Evolutionary conservation across 1,140 invertebrate genomes (phyloP).

Genomic region (Trichomalopsis sarcophagae): DNA sequence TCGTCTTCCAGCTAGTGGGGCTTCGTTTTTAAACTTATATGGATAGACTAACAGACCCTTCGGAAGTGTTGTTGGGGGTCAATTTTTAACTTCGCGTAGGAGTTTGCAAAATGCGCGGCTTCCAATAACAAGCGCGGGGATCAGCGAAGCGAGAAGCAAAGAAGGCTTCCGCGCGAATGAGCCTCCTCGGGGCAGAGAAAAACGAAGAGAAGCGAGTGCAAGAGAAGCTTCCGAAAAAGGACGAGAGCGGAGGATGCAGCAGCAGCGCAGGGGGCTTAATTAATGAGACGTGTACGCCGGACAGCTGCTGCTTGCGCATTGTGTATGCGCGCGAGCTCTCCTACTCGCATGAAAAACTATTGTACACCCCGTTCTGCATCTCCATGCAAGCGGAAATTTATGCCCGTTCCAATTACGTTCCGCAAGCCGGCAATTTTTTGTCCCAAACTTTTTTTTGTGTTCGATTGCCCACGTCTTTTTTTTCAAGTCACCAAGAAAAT

Average conservation of each 20-base stretch:
- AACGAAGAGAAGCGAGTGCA: neutral
- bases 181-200: neutral
- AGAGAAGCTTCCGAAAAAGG: slow-evolving; percentile 19
- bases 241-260: neutral
- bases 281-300: slow-evolving; percentile 61
- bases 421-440: neutral
- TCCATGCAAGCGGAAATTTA: slow-evolving; percentile 53
- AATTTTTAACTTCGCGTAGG: neutral
- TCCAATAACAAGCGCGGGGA: neutral
- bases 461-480: no score
- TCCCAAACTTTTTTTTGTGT: neutral
- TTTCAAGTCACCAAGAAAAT: no score
- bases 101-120: no score
- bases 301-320: slow-evolving; percentile 60
- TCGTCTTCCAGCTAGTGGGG: neutral
- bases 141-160: neutral
- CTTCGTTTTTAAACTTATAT: neutral
- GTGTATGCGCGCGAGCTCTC: slow-evolving; percentile 46
- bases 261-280: slow-evolving; percentile 57
- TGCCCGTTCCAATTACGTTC: slow-evolving; percentile 52
- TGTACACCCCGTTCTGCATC: slow-evolving; percentile 34
- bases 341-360: slow-evolving; percentile 57
- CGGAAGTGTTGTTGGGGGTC: neutral
- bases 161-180: neutral
- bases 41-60: neutral